Conservation (phyloP, 1,140 invertebrate genomes). For the Drosophila pandora region DNA sequence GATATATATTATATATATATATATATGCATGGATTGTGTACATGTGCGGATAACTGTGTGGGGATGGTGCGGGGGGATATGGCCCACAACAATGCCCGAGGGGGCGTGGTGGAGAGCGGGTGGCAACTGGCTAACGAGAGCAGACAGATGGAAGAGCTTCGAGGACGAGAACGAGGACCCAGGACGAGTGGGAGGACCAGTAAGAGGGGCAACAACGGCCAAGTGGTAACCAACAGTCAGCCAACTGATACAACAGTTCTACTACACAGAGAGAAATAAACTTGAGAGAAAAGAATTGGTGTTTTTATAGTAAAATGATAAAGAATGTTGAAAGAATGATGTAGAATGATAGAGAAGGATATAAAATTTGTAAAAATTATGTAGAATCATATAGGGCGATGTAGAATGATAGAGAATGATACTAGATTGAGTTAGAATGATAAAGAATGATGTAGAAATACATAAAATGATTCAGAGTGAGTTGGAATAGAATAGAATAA, state of each 20-base stretch:
- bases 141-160: constrained; percentile 47
- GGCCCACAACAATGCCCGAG: constrained; percentile 37
- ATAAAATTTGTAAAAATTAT: too few species aligned
- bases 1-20: constrained; percentile 18
- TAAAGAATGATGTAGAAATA: too few species aligned
- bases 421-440: too few species aligned
- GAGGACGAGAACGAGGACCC: constrained; percentile 11
- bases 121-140: constrained; percentile 14
- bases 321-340: too few species aligned
- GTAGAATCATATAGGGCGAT: too few species aligned
- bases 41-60: neutral
- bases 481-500: too few species aligned
- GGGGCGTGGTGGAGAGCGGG: neutral
- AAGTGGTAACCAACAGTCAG: constrained; percentile 73
- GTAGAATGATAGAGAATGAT: too few species aligned
- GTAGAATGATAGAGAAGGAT: too few species aligned
- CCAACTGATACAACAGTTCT: constrained; percentile 51
- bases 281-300: neutral
- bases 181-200: neutral
- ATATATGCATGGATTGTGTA: neutral
- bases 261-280: neutral
- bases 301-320: too few species aligned
- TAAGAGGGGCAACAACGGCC: constrained; percentile 36
- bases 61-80: too few species aligned
- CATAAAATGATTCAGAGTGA: too few species aligned